phyloP scores from a whole-genome alignment of 2,797 vertebrate genomes.

The Gallinago stenura region DNA sequence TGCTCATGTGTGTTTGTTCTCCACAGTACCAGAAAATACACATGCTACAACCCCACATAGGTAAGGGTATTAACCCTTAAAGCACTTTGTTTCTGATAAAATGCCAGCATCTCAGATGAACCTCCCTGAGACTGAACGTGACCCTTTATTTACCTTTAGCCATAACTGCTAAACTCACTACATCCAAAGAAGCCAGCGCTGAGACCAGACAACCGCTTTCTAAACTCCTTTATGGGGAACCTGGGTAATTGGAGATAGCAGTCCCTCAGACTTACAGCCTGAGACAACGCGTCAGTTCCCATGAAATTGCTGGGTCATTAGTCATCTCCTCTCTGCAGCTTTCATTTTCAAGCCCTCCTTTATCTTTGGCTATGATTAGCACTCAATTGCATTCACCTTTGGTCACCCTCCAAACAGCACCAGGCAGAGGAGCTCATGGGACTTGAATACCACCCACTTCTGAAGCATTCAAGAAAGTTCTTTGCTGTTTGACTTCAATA shows the following conservation, averaged over 20 bases:
- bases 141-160: background rate
- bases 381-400: slow-evolving; percentile 47
- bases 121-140: background rate
- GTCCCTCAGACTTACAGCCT: background rate
- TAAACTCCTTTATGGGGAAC: background rate
- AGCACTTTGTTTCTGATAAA: background rate
- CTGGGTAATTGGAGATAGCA: background rate
- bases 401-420: slow-evolving; percentile 52
- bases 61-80: background rate
- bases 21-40: background rate
- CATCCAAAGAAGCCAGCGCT: background rate
- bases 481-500: slow-evolving; percentile 24
- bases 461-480: slow-evolving; percentile 41
- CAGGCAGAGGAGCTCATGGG: slow-evolving; percentile 14
- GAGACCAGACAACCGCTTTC: background rate
- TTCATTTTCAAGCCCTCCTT: slow-evolving; percentile 58
- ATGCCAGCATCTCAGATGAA: background rate
- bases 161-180: background rate
- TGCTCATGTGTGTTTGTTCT: background rate
- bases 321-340: slow-evolving; percentile 32
- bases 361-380: slow-evolving; percentile 53
- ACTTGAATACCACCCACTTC: slow-evolving; percentile 55
- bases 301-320: slow-evolving; percentile 28
- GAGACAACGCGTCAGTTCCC: background rate
- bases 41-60: background rate